A percentile compares a stretch with the other conserved stretches of the same genome.
phyloP scores from a whole-genome alignment of 2,797 vertebrate species.

The Microhierax caerulescens region DNA sequence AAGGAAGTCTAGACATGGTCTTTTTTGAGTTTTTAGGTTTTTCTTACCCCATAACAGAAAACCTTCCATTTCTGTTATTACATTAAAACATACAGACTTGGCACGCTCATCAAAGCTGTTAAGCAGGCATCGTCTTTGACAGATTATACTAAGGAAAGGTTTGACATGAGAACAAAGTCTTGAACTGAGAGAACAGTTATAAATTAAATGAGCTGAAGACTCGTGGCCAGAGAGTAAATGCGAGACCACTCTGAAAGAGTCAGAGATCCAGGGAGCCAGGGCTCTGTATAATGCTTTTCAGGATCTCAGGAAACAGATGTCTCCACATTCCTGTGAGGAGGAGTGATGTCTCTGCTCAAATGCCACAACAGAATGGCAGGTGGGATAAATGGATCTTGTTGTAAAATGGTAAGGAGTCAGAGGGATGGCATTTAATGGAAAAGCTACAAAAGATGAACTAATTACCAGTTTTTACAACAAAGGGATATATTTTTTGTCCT shows the following conservation, averaged over 20 bases:
- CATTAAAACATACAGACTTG: neutral
- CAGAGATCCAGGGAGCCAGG: neutral
- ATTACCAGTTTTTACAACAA: neutral
- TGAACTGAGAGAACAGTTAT: neutral
- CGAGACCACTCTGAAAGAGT: neutral
- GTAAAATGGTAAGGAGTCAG: neutral
- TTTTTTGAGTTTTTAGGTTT: neutral
- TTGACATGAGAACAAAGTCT: conserved; percentile 30
- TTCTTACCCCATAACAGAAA: neutral
- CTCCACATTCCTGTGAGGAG: neutral
- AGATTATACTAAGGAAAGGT: neutral
- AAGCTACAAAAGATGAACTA: neutral
- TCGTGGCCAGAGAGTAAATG: neutral
- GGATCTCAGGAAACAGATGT: neutral
- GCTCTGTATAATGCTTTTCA: neutral
- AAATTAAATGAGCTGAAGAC: conserved; percentile 7
- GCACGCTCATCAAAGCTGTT: conserved; percentile 24
- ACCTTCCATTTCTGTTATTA: neutral
- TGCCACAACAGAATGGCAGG: neutral
- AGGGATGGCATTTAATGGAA: neutral
- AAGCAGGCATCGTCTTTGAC: conserved; percentile 1
- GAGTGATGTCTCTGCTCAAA: neutral
- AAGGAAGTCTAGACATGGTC: conserved; percentile 16
- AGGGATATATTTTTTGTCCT: neutral
- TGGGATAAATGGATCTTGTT: neutral